A percentile compares a stretch with the other conserved stretches of the same genome.
phyloP scores from a whole-genome alignment of 2,888 invertebrate species.

The Lacanobia wlatinum region DNA sequence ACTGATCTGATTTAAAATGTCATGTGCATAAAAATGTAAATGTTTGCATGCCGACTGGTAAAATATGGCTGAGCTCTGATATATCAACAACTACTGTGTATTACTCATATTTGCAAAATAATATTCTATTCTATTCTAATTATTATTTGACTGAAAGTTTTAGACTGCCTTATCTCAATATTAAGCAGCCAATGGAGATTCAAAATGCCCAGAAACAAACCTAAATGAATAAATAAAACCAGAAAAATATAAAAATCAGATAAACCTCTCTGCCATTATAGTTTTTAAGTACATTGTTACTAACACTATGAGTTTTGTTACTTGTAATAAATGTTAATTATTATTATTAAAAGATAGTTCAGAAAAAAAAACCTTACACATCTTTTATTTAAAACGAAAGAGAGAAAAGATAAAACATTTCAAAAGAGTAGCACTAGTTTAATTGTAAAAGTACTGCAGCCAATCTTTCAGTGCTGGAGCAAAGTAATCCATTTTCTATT shows the following conservation, averaged over 20 bases:
- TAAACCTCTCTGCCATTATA: too few species aligned
- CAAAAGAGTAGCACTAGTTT: conserved; percentile 25
- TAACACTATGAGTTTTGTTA: too few species aligned
- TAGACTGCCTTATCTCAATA: not conserved
- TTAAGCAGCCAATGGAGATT: not conserved
- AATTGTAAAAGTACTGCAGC: conserved; percentile 41
- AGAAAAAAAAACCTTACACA: not conserved
- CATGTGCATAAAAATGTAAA: too few species aligned
- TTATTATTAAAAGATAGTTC: not conserved
- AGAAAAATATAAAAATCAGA: too few species aligned
- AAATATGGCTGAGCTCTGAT: too few species aligned
- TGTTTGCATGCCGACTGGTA: too few species aligned
- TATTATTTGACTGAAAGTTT: not conserved
- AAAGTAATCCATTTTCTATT: conserved; percentile 55
- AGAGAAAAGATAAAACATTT: conserved; percentile 11
- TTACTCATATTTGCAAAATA: too few species aligned
- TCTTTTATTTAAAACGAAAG: conserved; percentile 2
- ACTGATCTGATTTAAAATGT: too few species aligned
- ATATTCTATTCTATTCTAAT: too few species aligned
- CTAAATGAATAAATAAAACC: not conserved
- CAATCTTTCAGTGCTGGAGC: conserved; percentile 41
- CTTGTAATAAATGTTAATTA: too few species aligned
- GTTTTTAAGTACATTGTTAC: too few species aligned
- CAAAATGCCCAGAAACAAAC: not conserved
- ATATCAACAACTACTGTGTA: too few species aligned